Evolutionary conservation across 2,797 vertebrate genomes (phyloP).

Genomic region (Acanthurus tractus): DNA sequence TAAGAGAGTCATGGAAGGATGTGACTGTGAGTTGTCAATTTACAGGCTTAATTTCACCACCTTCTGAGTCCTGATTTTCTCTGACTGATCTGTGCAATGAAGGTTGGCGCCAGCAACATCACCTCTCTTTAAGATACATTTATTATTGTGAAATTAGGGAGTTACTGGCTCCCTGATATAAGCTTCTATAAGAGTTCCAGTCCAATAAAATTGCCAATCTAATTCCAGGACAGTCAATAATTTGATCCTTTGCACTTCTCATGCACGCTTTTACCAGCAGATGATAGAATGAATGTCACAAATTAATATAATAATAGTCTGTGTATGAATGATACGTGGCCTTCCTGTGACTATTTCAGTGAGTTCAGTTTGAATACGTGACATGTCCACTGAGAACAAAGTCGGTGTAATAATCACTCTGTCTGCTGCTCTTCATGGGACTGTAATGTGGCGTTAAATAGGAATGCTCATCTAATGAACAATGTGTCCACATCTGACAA

Average conservation of each 20-base stretch:
- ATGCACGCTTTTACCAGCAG: constrained; percentile 35
- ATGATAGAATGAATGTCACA: constrained; percentile 52
- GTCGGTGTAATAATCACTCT: constrained; percentile 70
- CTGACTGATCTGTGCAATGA: no score
- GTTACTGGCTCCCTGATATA: not conserved
- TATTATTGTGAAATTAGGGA: no score
- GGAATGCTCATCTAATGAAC: constrained; percentile 82
- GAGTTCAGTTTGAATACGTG: constrained; percentile 51
- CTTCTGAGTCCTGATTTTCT: no score
- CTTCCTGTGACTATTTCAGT: constrained; percentile 59
- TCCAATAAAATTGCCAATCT: constrained; percentile 17
- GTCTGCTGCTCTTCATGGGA: constrained; percentile 64
- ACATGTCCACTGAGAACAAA: constrained; percentile 68
- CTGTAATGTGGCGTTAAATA: constrained; percentile 84
- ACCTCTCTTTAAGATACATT: no score
- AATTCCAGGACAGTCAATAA: constrained; percentile 26
- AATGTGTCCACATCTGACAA: constrained; percentile 82
- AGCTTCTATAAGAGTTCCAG: not conserved
- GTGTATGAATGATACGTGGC: constrained; percentile 58
- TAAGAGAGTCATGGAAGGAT: constrained; percentile 46
- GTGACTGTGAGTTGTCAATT: constrained; percentile 40
- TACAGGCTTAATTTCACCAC: constrained; percentile 40
- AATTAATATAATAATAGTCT: constrained; percentile 53
- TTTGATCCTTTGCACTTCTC: constrained; percentile 34
- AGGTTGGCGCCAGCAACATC: no score